Evolutionary conservation across 2,113 vertebrate genomes (phyloP).

Genomic region (Eidolon helvum): DNA sequence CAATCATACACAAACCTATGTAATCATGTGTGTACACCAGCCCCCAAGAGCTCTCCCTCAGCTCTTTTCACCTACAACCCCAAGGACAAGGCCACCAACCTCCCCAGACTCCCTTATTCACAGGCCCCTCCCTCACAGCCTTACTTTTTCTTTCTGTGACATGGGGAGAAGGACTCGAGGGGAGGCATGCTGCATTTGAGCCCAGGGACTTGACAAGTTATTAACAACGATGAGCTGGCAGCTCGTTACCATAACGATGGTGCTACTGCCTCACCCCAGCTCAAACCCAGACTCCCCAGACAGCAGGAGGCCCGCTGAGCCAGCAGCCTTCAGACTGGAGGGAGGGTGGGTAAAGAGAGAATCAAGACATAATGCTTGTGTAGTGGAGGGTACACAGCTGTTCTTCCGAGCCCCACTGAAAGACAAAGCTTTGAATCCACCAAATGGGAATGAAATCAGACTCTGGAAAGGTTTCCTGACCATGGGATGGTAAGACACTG

Average conservation of each 20-base stretch:
- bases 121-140: constrained; percentile 19
- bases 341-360: constrained; percentile 33
- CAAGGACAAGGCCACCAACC: neutral
- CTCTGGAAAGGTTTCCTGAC: constrained; percentile 53
- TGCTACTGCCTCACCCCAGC: constrained; percentile 72
- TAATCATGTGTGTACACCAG: neutral
- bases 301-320: constrained; percentile 74
- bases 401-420: constrained; percentile 50
- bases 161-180: constrained; percentile 62
- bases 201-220: constrained; percentile 72
- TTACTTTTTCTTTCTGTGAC: constrained; percentile 74
- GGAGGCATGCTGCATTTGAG: constrained; percentile 22
- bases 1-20: constrained; percentile 24
- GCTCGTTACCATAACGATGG: constrained; percentile 78
- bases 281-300: constrained; percentile 79
- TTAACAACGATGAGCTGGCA: constrained; percentile 78
- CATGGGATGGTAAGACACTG: constrained; percentile 13
- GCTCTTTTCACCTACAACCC: neutral
- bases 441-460: constrained; percentile 50
- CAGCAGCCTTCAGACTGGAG: constrained; percentile 72
- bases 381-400: constrained; percentile 59
- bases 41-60: neutral
- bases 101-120: neutral
- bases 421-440: constrained; percentile 52
- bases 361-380: constrained; percentile 52